A percentile compares a stretch with the other conserved stretches of the same genome.
Evolutionary conservation across 1,140 invertebrate genomes (phyloP).

Genomic region (Gonioctena quinquepunctata): DNA sequence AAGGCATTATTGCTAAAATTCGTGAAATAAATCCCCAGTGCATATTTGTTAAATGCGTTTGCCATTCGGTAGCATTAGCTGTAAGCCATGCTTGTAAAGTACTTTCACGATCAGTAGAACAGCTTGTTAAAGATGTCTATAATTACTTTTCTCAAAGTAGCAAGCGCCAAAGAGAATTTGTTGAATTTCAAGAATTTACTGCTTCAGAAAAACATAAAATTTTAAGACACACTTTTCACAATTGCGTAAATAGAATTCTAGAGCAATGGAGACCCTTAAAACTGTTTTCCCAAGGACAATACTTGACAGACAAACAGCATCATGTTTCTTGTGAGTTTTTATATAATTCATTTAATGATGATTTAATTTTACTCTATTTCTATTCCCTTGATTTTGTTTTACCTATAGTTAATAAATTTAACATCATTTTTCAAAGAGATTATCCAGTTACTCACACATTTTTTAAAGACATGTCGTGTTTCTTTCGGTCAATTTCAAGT

Average conservation of each 20-base stretch:
- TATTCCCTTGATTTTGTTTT: not conserved
- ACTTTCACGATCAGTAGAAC: not conserved
- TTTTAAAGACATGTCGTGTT: not conserved
- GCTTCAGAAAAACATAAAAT: slow-evolving; percentile 14
- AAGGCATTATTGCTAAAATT: slow-evolving; percentile 39
- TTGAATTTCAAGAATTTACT: slow-evolving; percentile 12
- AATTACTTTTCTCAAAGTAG: slow-evolving; percentile 10
- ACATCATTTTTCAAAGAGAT: slow-evolving; percentile 2
- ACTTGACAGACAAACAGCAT: slow-evolving; percentile 1
- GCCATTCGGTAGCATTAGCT: slow-evolving; percentile 29
- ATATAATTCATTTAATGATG: not conserved
- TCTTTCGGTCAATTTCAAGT: not conserved
- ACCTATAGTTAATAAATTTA: slow-evolving; percentile 8
- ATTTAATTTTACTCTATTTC: not conserved
- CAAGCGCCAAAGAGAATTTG: slow-evolving; percentile 9
- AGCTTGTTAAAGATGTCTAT: not conserved
- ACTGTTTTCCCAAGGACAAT: slow-evolving; percentile 13
- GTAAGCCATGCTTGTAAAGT: not conserved
- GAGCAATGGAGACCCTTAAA: slow-evolving; percentile 14
- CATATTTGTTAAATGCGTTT: slow-evolving; percentile 39
- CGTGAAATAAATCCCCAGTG: slow-evolving; percentile 34
- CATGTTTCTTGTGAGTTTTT: slow-evolving; percentile 2
- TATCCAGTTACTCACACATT: not conserved
- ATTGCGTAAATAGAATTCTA: slow-evolving; percentile 11
- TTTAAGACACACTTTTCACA: not conserved